A percentile compares a stretch with the other conserved stretches of the same genome.
Conservation (phyloP, 2,888 invertebrate genomes). For the Fragum sueziense region DNA sequence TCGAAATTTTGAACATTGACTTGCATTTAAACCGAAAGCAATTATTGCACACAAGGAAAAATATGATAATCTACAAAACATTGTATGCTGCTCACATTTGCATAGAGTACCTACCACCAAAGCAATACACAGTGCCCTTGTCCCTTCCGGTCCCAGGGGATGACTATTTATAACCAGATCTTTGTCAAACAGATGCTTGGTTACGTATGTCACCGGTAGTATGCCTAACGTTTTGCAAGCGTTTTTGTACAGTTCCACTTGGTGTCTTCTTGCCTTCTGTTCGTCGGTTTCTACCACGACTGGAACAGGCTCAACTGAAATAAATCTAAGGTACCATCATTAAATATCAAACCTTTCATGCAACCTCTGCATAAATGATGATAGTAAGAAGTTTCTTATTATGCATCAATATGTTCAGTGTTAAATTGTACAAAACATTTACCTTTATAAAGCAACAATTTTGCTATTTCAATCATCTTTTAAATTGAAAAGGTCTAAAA, state of each 20-base stretch:
- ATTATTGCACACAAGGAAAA: too few species aligned
- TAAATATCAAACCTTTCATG: not conserved
- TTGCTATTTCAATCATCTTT: too few species aligned
- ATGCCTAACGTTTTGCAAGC: constrained; percentile 67
- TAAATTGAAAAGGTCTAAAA: not conserved
- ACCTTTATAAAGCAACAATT: not conserved
- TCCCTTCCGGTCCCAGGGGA: constrained; percentile 69
- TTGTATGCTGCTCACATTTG: too few species aligned
- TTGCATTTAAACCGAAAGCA: too few species aligned
- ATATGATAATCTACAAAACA: too few species aligned
- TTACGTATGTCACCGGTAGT: constrained; percentile 63
- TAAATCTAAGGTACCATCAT: not conserved
- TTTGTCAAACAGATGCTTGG: constrained; percentile 60
- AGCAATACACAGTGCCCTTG: constrained; percentile 71
- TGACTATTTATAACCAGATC: constrained; percentile 67
- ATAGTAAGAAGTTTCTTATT: not conserved
- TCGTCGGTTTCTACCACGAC: constrained; percentile 6
- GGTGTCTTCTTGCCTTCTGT: constrained; percentile 7
- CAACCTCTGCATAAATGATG: not conserved
- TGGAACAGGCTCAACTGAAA: constrained; percentile 17
- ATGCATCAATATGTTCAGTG: not conserved
- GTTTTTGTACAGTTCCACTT: constrained; percentile 63
- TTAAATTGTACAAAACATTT: not conserved
- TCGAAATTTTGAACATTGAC: too few species aligned
- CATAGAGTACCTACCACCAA: constrained; percentile 71